phyloP scores from a whole-genome alignment of 1,140 invertebrate species.

The Eriocheir sinensis region DNA sequence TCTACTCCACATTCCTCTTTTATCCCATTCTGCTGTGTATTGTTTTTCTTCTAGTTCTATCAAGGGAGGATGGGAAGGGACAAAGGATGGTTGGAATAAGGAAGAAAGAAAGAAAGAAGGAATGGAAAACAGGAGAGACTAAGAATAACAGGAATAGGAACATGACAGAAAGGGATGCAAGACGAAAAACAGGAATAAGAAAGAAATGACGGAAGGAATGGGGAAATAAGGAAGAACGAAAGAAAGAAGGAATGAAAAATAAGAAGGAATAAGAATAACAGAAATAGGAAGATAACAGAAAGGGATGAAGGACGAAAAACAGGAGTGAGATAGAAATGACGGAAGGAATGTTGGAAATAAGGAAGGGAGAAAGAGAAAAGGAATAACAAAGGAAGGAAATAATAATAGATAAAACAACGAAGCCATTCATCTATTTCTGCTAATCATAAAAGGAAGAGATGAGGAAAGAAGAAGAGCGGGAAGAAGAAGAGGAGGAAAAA shows the following conservation, averaged over 20 bases:
- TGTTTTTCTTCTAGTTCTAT: no score
- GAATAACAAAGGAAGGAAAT: not conserved
- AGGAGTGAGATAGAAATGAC: not conserved
- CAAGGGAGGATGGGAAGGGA: no score
- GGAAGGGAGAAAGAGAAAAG: not conserved
- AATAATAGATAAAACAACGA: not conserved
- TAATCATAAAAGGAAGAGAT: not conserved
- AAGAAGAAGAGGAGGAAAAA: slow-evolving; percentile 6
- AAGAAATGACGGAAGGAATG: not conserved
- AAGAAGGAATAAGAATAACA: not conserved
- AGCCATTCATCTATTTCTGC: not conserved
- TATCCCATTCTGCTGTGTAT: no score
- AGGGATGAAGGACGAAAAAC: not conserved
- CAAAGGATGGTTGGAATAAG: not conserved
- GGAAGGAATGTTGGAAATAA: not conserved
- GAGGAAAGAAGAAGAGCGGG: not conserved
- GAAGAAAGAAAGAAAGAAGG: not conserved
- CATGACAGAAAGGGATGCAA: not conserved
- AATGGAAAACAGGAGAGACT: not conserved
- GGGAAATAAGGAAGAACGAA: not conserved
- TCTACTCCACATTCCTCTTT: not conserved
- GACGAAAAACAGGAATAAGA: not conserved
- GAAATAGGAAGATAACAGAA: not conserved
- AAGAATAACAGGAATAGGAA: not conserved
- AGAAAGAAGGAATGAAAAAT: not conserved